Conservation (phyloP, 1,140 invertebrate species). For the Laupala kohalensis region DNA sequence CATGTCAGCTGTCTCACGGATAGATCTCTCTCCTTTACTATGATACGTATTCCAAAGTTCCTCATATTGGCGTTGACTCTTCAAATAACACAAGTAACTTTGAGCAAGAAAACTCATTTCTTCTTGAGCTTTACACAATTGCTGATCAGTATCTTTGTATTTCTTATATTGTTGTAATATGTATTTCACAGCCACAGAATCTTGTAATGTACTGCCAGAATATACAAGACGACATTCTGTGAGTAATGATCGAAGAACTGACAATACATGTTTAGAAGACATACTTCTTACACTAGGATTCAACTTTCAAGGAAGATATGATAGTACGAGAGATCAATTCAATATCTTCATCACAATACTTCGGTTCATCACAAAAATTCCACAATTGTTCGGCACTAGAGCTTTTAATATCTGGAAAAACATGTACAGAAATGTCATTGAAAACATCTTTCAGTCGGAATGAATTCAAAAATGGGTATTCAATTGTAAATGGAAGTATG, state of each 20-base stretch:
- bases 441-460: neutral
- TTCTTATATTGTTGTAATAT: conserved; percentile 55
- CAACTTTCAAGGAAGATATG: neutral
- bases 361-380: conserved; percentile 32
- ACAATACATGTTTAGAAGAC: neutral
- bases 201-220: conserved; percentile 33
- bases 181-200: conserved; percentile 46
- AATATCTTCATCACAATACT: conserved; percentile 35
- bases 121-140: conserved; percentile 63
- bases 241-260: conserved; percentile 38
- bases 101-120: conserved; percentile 56
- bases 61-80: conserved; percentile 46
- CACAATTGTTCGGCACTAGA: neutral
- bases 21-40: conserved; percentile 58
- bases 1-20: conserved; percentile 63
- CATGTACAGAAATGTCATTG: neutral
- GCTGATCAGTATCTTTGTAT: conserved; percentile 61
- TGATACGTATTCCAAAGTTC: conserved; percentile 57
- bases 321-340: conserved; percentile 40
- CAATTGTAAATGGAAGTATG: neutral
- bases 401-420: neutral
- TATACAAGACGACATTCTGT: conserved; percentile 42
- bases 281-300: neutral
- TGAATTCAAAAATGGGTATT: neutral
- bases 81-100: conserved; percentile 61